Evolutionary conservation across 2,113 vertebrate species (phyloP).

Genomic region (Prolemur simus): DNA sequence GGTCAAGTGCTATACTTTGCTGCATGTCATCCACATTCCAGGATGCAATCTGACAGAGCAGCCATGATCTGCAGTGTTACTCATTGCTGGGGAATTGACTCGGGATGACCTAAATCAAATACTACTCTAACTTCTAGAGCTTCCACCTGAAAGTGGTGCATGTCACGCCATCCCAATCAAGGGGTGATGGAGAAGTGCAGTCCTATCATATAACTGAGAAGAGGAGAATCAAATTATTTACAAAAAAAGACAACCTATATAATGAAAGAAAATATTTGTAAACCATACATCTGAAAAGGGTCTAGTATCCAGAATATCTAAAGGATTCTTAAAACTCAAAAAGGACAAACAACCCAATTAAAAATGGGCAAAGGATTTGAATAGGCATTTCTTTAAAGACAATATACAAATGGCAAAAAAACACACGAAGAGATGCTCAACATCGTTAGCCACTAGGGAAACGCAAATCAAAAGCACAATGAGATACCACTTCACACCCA

Average conservation of each 20-base stretch:
- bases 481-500: neutral
- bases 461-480: slow-evolving; percentile 16
- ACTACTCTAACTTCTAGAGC: neutral
- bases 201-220: neutral
- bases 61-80: neutral
- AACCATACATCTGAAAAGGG: neutral
- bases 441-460: neutral
- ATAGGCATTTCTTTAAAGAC: neutral
- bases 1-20: neutral
- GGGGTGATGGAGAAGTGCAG: neutral
- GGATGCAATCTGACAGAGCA: slow-evolving; percentile 3
- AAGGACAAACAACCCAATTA: neutral
- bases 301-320: neutral
- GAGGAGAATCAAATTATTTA: neutral
- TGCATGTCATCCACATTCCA: neutral
- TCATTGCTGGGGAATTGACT: neutral
- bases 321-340: neutral
- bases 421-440: neutral
- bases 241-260: neutral
- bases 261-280: neutral
- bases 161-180: neutral
- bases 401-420: neutral
- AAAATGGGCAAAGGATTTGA: neutral
- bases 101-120: neutral
- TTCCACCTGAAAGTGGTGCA: neutral